Conservation (phyloP, 2,888 invertebrate genomes). For the Diarsia dahlii region DNA sequence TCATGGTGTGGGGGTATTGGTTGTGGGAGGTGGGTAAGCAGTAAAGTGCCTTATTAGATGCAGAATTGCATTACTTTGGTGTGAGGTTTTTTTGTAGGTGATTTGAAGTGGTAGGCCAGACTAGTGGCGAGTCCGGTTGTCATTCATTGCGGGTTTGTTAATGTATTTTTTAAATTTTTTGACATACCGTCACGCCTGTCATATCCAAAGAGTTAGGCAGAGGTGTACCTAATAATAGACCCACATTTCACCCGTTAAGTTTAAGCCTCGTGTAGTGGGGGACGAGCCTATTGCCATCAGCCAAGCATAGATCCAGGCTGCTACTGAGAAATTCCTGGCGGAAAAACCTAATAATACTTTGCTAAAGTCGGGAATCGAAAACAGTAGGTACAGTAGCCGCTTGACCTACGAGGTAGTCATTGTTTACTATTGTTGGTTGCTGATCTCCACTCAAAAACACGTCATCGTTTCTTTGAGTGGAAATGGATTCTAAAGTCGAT, state of each 20-base stretch:
- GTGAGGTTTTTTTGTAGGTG: neutral
- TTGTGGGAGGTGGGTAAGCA: conserved; percentile 43
- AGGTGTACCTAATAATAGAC: neutral
- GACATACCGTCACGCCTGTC: neutral
- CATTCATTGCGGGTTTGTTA: neutral
- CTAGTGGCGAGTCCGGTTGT: neutral
- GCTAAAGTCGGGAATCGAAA: too few species aligned
- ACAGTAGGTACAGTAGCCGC: too few species aligned
- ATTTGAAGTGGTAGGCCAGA: neutral
- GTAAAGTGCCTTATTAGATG: conserved; percentile 32
- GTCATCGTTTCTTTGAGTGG: too few species aligned
- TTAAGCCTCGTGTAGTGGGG: too few species aligned
- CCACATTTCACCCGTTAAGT: neutral
- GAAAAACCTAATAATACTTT: too few species aligned
- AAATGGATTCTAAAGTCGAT: too few species aligned
- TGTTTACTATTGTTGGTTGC: too few species aligned
- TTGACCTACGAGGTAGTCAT: too few species aligned
- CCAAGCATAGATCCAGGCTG: too few species aligned
- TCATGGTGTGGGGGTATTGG: conserved; percentile 43
- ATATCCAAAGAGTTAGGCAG: neutral
- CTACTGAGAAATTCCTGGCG: too few species aligned
- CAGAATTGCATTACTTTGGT: conserved; percentile 47
- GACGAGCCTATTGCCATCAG: too few species aligned
- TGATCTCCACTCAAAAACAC: too few species aligned
- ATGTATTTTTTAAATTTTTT: neutral